Evolutionary conservation across 1,140 invertebrate genomes (phyloP).

Genomic region (Drosophila ogumai): DNA sequence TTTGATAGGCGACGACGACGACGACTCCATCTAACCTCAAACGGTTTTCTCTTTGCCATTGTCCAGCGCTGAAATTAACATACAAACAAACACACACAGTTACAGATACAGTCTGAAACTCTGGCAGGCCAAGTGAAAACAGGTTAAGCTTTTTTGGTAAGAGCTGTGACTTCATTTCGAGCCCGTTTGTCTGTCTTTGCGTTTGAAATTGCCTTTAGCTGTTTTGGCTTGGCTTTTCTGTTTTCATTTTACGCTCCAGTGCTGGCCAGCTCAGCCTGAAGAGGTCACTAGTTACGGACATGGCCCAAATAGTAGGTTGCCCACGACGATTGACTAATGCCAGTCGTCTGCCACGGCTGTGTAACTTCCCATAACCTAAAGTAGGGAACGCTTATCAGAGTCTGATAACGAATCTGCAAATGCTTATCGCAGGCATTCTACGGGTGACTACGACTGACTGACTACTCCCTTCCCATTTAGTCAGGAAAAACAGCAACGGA

Average conservation of each 20-base stretch:
- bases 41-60: constrained; percentile 57
- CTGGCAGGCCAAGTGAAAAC: constrained; percentile 52
- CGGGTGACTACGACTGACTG: constrained; percentile 1
- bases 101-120: background rate
- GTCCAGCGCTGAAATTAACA: constrained; percentile 75
- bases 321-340: constrained; percentile 63
- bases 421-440: constrained; percentile 33
- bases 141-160: constrained; percentile 75
- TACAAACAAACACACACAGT: constrained; percentile 60
- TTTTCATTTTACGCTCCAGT: constrained; percentile 77
- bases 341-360: constrained; percentile 29
- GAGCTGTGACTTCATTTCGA: constrained; percentile 76
- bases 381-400: constrained; percentile 37
- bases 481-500: constrained; percentile 11
- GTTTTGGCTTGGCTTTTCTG: constrained; percentile 36
- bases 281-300: constrained; percentile 63
- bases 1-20: constrained; percentile 19
- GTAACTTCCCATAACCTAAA: constrained; percentile 28
- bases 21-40: constrained; percentile 50
- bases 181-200: constrained; percentile 51
- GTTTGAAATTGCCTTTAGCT: constrained; percentile 51
- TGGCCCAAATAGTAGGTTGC: constrained; percentile 65
- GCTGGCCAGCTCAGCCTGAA: constrained; percentile 58
- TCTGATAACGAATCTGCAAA: constrained; percentile 38
- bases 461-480: constrained; percentile 4